Evolutionary conservation across 37 sponge, comb jelly and placozoan genomes (phyloP).

Genomic region (Dysidea cf. avara): DNA sequence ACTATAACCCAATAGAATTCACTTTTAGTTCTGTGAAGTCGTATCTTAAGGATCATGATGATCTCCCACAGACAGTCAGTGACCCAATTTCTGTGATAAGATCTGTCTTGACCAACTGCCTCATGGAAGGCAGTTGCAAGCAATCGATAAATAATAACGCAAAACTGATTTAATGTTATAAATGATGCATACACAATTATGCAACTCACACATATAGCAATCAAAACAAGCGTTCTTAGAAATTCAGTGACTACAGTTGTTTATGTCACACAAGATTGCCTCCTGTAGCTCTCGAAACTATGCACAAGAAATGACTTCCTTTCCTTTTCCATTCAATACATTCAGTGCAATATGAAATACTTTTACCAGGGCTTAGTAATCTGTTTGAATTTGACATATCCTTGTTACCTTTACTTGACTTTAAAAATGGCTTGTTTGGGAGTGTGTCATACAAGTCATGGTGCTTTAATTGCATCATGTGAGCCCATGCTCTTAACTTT

Average conservation of each 20-base stretch:
- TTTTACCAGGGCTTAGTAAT: neutral
- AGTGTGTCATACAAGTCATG: neutral
- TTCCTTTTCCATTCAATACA: neutral
- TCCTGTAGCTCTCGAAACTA: slow-evolving; percentile 18
- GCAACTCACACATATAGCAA: no score
- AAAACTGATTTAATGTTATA: no score
- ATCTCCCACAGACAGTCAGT: slow-evolving; percentile 7
- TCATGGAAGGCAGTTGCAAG: slow-evolving; percentile 5
- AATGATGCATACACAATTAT: neutral
- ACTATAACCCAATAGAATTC: slow-evolving; percentile 18
- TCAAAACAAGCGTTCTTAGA: no score
- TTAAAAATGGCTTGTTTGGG: neutral
- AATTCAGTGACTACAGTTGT: no score
- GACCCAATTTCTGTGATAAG: neutral
- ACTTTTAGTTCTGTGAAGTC: slow-evolving; percentile 18
- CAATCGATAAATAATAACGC: neutral
- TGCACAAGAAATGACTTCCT: slow-evolving; percentile 3
- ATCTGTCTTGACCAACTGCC: neutral
- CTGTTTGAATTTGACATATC: no score
- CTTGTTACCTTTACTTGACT: no score
- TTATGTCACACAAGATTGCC: neutral
- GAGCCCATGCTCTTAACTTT: slow-evolving; percentile 15
- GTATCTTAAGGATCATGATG: slow-evolving; percentile 40
- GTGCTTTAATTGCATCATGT: slow-evolving; percentile 6
- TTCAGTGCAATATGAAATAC: neutral